Conservation (phyloP, 2,797 vertebrate genomes). For the Botia kubotai region DNA sequence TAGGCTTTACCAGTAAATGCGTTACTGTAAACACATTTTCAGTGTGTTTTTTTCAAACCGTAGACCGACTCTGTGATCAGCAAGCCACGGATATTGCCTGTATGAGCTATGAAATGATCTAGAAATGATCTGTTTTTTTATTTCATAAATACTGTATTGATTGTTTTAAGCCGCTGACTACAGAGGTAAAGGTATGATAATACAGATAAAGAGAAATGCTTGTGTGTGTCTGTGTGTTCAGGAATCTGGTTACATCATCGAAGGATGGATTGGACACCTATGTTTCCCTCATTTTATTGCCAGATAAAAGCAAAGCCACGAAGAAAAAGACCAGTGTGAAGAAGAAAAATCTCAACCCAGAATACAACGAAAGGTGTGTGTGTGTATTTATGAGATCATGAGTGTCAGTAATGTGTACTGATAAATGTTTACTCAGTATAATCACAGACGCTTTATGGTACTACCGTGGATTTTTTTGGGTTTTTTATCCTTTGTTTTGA, state of each 20-base stretch:
- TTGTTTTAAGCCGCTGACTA: neutral
- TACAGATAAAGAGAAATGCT: constrained; percentile 1
- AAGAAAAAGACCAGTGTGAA: constrained; percentile 90
- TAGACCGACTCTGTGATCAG: too few species aligned
- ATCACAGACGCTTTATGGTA: too few species aligned
- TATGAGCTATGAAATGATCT: too few species aligned
- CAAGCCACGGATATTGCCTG: too few species aligned
- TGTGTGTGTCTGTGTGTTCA: constrained; percentile 60
- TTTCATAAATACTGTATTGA: neutral
- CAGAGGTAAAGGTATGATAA: neutral
- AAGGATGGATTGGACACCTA: constrained; percentile 88
- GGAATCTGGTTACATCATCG: constrained; percentile 77
- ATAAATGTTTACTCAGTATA: too few species aligned
- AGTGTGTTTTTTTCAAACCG: too few species aligned
- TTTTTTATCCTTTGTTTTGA: too few species aligned
- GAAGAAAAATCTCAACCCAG: constrained; percentile 85
- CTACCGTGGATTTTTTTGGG: too few species aligned
- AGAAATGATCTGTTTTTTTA: too few species aligned
- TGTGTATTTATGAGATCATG: neutral
- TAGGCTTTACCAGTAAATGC: too few species aligned
- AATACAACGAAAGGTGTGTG: constrained; percentile 87
- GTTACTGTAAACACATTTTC: too few species aligned
- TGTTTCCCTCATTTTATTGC: constrained; percentile 86
- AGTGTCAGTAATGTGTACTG: too few species aligned
- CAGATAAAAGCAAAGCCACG: constrained; percentile 89